Percentiles rank a stretch among this genome's conserved stretches.
Conservation (phyloP, 2,113 vertebrate species). For the Electrona antarctica region DNA sequence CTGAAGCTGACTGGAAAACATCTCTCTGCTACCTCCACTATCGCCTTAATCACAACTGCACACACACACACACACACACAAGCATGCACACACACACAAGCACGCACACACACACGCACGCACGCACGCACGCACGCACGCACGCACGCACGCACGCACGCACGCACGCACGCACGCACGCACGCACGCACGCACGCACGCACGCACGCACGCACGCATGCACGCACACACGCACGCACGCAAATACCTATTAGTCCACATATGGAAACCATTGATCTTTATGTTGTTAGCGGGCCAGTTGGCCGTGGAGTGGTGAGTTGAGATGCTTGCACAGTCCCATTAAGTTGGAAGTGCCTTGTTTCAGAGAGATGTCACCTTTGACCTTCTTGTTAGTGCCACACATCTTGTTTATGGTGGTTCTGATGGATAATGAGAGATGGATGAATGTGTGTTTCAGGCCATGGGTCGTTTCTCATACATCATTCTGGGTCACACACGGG, state of each 20-base stretch:
- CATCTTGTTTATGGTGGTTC: background rate
- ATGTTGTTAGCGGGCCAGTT: background rate
- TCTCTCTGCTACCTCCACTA: background rate
- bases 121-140: background rate
- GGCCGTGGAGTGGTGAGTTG: background rate
- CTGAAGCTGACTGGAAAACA: background rate
- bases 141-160: constrained; percentile 2
- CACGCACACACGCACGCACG: background rate
- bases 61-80: constrained; percentile 1
- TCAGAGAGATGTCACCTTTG: background rate
- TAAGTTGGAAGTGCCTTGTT: constrained; percentile 1
- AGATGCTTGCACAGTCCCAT: background rate
- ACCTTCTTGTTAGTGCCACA: background rate
- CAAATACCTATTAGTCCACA: constrained; percentile 2
- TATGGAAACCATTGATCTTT: background rate
- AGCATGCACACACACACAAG: background rate
- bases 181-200: too few relatives aligned
- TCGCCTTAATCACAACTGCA: background rate
- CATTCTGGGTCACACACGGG: background rate
- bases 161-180: background rate
- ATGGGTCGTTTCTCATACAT: background rate
- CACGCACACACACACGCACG: background rate
- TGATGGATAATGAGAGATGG: background rate
- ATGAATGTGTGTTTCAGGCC: background rate
- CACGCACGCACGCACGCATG: background rate